Conservation (phyloP, 2,888 invertebrate species). For the Tricholauxania praeusta region DNA sequence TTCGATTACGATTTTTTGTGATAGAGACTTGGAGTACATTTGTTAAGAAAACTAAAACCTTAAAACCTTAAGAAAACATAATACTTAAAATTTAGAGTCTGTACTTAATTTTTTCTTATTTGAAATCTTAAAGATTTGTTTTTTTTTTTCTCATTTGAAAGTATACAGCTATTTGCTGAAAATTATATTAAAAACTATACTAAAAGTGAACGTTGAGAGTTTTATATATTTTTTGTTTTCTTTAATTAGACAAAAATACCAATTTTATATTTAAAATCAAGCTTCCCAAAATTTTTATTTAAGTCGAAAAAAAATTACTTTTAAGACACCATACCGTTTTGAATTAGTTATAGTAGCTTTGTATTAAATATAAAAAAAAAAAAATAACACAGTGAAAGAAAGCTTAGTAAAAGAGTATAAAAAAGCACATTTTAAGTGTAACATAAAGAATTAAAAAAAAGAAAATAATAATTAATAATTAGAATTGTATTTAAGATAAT, state of each 20-base stretch:
- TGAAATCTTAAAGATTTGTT: too few species aligned
- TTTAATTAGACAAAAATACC: constrained; percentile 2
- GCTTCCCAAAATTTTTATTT: constrained; percentile 1
- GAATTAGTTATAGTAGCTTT: too few species aligned
- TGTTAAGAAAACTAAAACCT: constrained; percentile 7
- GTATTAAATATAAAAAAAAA: too few species aligned
- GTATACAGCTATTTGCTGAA: too few species aligned
- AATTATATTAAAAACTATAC: too few species aligned
- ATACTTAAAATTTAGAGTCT: background rate
- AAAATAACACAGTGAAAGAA: too few species aligned
- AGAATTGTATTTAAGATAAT: constrained; percentile 44
- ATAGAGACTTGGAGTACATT: constrained; percentile 30
- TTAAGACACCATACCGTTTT: too few species aligned
- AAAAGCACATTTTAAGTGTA: background rate
- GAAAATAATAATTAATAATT: background rate
- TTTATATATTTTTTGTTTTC: background rate
- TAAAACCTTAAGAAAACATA: constrained; percentile 40
- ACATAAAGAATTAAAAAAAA: constrained; percentile 2
- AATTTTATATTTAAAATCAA: constrained; percentile 13
- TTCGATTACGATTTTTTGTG: constrained; percentile 46
- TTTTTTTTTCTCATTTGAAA: too few species aligned
- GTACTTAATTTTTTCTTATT: too few species aligned
- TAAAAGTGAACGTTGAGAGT: background rate
- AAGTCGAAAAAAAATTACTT: background rate
- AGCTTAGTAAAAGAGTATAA: too few species aligned